These are phyloP conservation scores for Brevipalpus yothersi DNA, from an alignment of 1,140 invertebrate genomes.

Conservation along the genomic window DNA sequence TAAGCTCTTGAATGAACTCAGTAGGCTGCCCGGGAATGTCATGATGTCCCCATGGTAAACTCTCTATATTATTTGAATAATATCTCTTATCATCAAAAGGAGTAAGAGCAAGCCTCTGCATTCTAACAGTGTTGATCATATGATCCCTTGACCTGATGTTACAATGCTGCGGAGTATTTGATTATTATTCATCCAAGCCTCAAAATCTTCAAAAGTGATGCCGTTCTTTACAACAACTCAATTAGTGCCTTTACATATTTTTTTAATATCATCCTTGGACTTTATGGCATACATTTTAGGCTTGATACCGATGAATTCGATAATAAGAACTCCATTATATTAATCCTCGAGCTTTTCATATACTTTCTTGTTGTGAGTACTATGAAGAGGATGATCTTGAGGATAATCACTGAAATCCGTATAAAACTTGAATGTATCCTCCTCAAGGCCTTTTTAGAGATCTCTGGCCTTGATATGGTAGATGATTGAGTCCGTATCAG, in stretches of 20 bases:
- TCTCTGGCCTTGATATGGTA: constrained; percentile 20
- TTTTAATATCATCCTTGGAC: background rate
- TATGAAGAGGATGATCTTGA: constrained; percentile 8
- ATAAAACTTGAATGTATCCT: constrained; percentile 6
- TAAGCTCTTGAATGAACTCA: too few species aligned
- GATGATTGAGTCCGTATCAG: constrained; percentile 22
- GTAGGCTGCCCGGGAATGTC: too few species aligned
- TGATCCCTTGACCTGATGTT: too few species aligned
- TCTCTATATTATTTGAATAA: too few species aligned
- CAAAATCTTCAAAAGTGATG: too few species aligned
- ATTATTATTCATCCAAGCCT: too few species aligned
- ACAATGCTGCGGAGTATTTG: too few species aligned
- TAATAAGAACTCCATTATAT: constrained; percentile 17
- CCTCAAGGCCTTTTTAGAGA: constrained; percentile 20
- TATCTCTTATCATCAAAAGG: too few species aligned
- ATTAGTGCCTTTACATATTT: background rate
- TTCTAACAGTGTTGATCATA: too few species aligned
- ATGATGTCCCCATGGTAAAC: too few species aligned
- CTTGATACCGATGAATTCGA: constrained; percentile 20
- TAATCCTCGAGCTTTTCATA: constrained; percentile 27
- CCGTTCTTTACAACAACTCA: background rate
- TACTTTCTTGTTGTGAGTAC: constrained; percentile 23
- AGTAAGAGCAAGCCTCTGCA: too few species aligned
- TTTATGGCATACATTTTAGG: constrained; percentile 15
- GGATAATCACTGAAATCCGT: constrained; percentile 12